A percentile compares a stretch with the other conserved stretches of the same genome.
phyloP scores from a whole-genome alignment of 2,797 vertebrate genomes.

The Hoplostethus mediterraneus region DNA sequence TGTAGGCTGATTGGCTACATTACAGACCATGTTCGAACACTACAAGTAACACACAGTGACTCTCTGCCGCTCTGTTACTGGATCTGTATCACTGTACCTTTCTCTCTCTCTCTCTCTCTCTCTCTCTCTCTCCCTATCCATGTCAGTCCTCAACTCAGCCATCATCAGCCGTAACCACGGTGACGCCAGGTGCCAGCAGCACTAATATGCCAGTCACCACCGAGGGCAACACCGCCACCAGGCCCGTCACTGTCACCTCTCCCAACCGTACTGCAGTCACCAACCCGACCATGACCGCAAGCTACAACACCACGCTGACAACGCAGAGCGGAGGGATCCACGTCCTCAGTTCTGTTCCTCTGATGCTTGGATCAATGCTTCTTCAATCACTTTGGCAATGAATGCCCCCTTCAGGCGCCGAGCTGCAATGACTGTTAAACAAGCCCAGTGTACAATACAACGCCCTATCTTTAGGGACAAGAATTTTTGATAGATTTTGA shows the following conservation, averaged over 20 bases:
- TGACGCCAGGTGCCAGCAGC: not conserved
- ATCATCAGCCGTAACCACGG: too few species aligned
- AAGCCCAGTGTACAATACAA: too few species aligned
- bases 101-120: not conserved
- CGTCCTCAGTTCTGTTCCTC: not conserved
- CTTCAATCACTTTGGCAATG: slow-evolving; percentile 31
- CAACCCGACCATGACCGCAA: accelerated
- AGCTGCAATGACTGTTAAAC: not conserved
- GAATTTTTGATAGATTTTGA: too few species aligned
- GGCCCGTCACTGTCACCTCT: not conserved
- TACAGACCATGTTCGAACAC: too few species aligned
- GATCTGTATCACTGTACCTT: too few species aligned
- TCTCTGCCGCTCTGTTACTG: too few species aligned
- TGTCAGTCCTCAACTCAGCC: not conserved
- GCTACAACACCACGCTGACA: not conserved
- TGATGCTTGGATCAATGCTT: slow-evolving; percentile 29
- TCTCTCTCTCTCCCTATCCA: not conserved
- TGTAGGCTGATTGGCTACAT: too few species aligned
- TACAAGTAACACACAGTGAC: too few species aligned
- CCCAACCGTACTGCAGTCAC: not conserved
- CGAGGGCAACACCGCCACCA: not conserved
- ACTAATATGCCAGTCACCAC: too few species aligned
- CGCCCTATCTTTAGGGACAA: not conserved
- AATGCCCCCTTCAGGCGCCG: slow-evolving; percentile 13
- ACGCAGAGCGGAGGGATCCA: accelerated